A percentile compares a stretch with the other conserved stretches of the same genome.
Conservation (phyloP, 2,888 invertebrate species). For the Pimpla rufipes region DNA sequence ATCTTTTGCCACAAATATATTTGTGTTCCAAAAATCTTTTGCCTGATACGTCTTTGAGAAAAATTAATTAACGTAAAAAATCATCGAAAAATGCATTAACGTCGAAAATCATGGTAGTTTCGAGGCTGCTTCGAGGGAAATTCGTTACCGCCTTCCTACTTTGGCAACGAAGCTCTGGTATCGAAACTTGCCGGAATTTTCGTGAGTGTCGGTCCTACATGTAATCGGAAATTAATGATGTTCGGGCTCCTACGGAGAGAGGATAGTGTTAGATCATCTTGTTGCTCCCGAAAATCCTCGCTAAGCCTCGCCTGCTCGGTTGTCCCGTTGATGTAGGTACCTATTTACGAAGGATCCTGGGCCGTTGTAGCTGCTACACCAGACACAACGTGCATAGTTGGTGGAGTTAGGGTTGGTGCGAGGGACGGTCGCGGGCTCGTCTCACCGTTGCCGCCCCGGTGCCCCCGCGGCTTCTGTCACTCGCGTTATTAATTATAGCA, state of each 20-base stretch:
- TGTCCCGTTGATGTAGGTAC: not conserved
- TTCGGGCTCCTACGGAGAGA: not conserved
- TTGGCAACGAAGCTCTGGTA: not conserved
- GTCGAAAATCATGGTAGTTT: not conserved
- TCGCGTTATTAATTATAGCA: constrained; percentile 73
- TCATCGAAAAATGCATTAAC: too few species aligned
- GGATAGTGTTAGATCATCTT: not conserved
- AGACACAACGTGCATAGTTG: not conserved
- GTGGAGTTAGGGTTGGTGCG: not conserved
- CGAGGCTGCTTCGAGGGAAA: too few species aligned
- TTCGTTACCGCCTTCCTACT: not conserved
- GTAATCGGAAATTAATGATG: constrained; percentile 8
- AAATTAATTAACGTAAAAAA: too few species aligned
- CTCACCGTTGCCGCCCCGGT: not conserved
- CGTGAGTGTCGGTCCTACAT: not conserved
- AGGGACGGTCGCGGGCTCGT: not conserved
- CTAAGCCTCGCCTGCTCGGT: constrained; percentile 1
- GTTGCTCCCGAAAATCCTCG: not conserved
- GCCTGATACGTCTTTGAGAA: too few species aligned
- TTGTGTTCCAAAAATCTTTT: too few species aligned
- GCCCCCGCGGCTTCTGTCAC: constrained; percentile 35
- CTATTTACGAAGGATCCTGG: not conserved
- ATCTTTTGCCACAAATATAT: too few species aligned
- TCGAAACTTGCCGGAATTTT: not conserved
- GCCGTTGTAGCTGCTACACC: not conserved